Conservation (phyloP, 2,888 invertebrate genomes). For the Eupithecia abbreviata region DNA sequence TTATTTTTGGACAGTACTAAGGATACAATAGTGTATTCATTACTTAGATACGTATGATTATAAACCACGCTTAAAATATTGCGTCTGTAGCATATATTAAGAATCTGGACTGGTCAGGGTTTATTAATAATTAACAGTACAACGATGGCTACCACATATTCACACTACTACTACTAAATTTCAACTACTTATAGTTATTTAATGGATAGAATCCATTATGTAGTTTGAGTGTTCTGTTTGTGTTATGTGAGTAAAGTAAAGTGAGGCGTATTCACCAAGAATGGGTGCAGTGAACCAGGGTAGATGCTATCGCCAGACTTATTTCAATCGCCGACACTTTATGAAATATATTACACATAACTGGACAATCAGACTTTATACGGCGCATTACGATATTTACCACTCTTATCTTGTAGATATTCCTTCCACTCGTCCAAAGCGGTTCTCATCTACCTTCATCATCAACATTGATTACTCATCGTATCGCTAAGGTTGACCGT, state of each 20-base stretch:
- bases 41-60: neutral
- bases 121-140: no score
- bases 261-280: neutral
- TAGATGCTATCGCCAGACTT: neutral
- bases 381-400: no score
- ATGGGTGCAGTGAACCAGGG: neutral
- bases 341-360: no score
- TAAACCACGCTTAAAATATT: neutral
- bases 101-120: neutral
- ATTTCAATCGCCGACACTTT: neutral
- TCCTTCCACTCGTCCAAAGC: no score
- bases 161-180: no score
- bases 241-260: neutral
- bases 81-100: neutral
- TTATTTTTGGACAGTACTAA: neutral
- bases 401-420: no score
- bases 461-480: no score
- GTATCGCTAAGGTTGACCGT: no score
- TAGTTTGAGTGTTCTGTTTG: neutral
- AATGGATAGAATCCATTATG: no score
- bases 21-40: neutral
- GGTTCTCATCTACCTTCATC: no score
- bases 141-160: neutral
- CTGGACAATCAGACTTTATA: no score
- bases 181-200: no score